Conservation (phyloP, 2,797 vertebrate genomes). For the Podarcis lilfordi region DNA sequence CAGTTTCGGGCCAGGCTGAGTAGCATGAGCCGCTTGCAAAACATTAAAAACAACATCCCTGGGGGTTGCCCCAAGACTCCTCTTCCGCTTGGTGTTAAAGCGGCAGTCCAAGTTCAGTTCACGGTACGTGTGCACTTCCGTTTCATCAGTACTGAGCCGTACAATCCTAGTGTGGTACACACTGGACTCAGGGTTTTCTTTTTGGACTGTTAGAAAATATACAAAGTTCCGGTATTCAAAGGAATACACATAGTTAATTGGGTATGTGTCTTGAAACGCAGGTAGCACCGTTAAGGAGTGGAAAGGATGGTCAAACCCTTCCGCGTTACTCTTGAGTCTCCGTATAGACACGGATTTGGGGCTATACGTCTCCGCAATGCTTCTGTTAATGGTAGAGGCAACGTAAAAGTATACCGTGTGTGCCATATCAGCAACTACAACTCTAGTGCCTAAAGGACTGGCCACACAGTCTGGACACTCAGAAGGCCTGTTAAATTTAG, state of each 20-base stretch:
- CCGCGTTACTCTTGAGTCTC: constrained; percentile 84
- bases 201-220: constrained; percentile 92
- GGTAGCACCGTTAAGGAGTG: constrained; percentile 87
- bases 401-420: constrained; percentile 89
- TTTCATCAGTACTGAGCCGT: constrained; percentile 84
- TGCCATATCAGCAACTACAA: constrained; percentile 84
- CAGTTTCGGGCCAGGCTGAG: constrained; percentile 82
- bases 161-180: constrained; percentile 87
- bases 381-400: constrained; percentile 85
- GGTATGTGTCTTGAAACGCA: constrained; percentile 79
- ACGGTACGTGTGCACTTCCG: constrained; percentile 82
- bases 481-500: constrained; percentile 75
- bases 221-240: constrained; percentile 84
- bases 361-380: constrained; percentile 82
- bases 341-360: constrained; percentile 90
- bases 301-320: constrained; percentile 85
- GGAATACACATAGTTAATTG: constrained; percentile 89
- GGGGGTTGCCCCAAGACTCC: constrained; percentile 45
- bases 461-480: constrained; percentile 92
- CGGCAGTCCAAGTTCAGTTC: constrained; percentile 91
- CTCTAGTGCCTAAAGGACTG: constrained; percentile 89
- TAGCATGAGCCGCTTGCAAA: constrained; percentile 88
- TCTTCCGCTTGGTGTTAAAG: constrained; percentile 85
- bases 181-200: constrained; percentile 68
- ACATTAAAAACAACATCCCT: constrained; percentile 84